Conservation (phyloP, 2,797 vertebrate genomes). For the Picus viridis region DNA sequence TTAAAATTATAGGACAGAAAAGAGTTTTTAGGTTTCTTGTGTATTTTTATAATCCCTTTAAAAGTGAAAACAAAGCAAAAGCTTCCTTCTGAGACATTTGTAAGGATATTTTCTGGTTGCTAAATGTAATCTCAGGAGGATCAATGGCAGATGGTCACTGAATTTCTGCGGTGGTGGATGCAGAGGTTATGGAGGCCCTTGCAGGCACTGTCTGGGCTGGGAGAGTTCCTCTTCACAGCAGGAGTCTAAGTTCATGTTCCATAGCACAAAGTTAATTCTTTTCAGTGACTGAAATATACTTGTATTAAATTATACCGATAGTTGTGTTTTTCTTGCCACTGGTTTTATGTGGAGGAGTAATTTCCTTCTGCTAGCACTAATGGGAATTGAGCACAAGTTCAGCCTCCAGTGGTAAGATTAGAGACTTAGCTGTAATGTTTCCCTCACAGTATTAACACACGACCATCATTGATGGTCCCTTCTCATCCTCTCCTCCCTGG, state of each 20-base stretch:
- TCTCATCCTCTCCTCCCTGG: not conserved
- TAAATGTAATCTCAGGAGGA: slow-evolving; percentile 7
- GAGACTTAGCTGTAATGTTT: not conserved
- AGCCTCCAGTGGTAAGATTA: not conserved
- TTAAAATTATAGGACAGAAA: slow-evolving; percentile 44
- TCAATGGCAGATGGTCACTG: slow-evolving; percentile 20
- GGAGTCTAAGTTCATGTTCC: not conserved
- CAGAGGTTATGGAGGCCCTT: not conserved
- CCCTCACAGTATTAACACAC: not conserved
- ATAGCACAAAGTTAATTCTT: not conserved
- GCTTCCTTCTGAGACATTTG: not conserved
- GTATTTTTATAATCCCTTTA: slow-evolving; percentile 24
- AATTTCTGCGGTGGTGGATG: not conserved
- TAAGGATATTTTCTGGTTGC: not conserved
- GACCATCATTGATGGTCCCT: not conserved
- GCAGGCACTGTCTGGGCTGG: not conserved
- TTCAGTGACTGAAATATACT: not conserved
- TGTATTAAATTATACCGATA: not conserved
- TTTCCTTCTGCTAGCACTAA: not conserved
- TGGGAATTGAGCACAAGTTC: not conserved
- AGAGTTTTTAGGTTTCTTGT: slow-evolving; percentile 11
- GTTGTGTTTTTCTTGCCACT: not conserved
- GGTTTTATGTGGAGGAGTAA: not conserved
- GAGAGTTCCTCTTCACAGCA: not conserved
- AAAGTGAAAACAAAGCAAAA: not conserved